phyloP scores from a whole-genome alignment of 1,140 invertebrate species.

The Euwallacea fornicatus region DNA sequence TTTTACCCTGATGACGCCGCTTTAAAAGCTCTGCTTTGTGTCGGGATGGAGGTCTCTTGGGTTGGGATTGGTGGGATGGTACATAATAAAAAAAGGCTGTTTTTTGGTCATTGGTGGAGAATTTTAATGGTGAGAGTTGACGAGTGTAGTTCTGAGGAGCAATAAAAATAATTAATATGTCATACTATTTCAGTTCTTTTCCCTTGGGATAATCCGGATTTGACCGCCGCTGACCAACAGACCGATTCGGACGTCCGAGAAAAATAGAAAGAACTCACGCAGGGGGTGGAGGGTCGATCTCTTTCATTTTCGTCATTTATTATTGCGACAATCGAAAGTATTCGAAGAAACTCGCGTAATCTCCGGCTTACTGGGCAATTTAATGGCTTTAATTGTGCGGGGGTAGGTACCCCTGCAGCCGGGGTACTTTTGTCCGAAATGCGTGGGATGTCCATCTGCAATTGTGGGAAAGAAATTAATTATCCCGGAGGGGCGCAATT shows the following conservation, averaged over 20 bases:
- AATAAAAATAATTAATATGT: no score
- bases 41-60: neutral
- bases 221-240: neutral
- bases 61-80: neutral
- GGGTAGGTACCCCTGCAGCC: conserved; percentile 1
- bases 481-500: conserved; percentile 18
- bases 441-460: conserved; percentile 41
- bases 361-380: conserved; percentile 45
- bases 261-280: neutral
- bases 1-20: conserved; percentile 19
- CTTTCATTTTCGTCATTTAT: conserved; percentile 33
- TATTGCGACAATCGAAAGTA: conserved; percentile 41
- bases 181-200: neutral
- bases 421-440: conserved; percentile 30
- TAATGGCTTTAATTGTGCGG: conserved; percentile 47
- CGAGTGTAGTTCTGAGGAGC: no score
- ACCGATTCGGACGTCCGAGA: neutral
- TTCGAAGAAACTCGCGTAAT: conserved; percentile 45
- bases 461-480: conserved; percentile 35
- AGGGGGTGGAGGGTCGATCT: neutral
- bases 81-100: no score
- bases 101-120: no score
- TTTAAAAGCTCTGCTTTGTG: conserved; percentile 7
- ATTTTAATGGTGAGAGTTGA: no score
- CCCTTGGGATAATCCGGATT: neutral